Percentiles rank a stretch among this genome's conserved stretches.
These are phyloP conservation scores for Stegastes partitus DNA, from an alignment of 2,113 vertebrate species.

Conservation along the genomic window DNA sequence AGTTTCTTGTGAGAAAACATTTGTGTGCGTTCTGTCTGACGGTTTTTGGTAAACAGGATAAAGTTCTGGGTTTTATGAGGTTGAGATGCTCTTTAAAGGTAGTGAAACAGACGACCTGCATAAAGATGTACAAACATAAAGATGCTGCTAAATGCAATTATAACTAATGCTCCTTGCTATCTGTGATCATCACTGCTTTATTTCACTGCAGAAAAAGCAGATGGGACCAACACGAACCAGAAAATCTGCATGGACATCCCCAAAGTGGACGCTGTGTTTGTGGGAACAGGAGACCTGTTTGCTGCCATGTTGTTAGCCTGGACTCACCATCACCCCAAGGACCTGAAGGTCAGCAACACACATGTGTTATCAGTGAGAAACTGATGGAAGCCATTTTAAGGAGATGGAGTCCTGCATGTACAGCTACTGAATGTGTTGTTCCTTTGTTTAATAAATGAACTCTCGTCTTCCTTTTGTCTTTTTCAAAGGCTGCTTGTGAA, in stretches of 20 bases:
- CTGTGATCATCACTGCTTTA: not conserved
- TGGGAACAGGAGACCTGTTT: slow-evolving; percentile 97
- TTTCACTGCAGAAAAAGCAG: slow-evolving; percentile 82
- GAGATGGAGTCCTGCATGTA: not conserved
- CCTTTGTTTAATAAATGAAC: not conserved
- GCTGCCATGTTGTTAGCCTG: slow-evolving; percentile 96
- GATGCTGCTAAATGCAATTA: not conserved
- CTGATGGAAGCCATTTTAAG: not conserved
- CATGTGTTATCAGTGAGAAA: not conserved
- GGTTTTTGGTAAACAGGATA: too few species aligned
- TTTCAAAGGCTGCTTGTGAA: slow-evolving; percentile 92
- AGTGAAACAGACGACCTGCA: too few species aligned
- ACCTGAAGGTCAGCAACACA: slow-evolving; percentile 90
- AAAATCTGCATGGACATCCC: slow-evolving; percentile 93
- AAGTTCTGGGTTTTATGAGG: too few species aligned
- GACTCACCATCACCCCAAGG: slow-evolving; percentile 94
- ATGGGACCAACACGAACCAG: slow-evolving; percentile 86
- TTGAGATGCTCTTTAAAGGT: too few species aligned
- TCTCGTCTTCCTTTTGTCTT: slow-evolving; percentile 12
- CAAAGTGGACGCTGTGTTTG: slow-evolving; percentile 94
- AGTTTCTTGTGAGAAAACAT: not conserved
- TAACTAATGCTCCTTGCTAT: not conserved
- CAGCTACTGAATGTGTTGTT: not conserved
- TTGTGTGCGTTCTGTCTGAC: not conserved
- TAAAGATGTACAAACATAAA: too few species aligned